Evolutionary conservation across 2,113 vertebrate species (phyloP).

Genomic region (Nymphicus hollandicus): DNA sequence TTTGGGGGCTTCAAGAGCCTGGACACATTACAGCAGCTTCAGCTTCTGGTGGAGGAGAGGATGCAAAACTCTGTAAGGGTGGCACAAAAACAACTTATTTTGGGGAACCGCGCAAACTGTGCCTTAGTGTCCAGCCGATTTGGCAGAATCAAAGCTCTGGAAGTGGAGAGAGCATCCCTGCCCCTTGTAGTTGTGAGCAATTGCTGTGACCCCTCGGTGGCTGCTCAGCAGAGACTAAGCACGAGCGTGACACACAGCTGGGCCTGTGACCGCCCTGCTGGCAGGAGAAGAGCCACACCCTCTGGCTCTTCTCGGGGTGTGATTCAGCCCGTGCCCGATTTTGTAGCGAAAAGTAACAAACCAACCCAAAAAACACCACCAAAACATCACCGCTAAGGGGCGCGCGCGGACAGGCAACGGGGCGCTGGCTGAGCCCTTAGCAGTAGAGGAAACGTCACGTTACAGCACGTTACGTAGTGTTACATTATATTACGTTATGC

Average conservation of each 20-base stretch:
- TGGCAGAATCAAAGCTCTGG: background rate
- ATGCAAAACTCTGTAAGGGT: rapidly evolving
- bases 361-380: background rate
- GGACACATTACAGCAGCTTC: rapidly evolving
- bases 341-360: background rate
- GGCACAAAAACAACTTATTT: rapidly evolving
- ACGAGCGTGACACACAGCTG: background rate
- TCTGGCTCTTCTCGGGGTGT: background rate
- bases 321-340: background rate
- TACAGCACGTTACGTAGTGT: no score
- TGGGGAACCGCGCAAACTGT: rapidly evolving
- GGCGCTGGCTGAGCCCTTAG: background rate
- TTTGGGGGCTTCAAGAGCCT: background rate
- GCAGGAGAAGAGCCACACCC: background rate
- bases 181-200: rapidly evolving
- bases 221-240: background rate
- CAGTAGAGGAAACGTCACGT: background rate
- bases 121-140: rapidly evolving
- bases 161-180: background rate
- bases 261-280: rapidly evolving
- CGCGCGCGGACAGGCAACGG: background rate
- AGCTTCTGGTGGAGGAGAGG: background rate
- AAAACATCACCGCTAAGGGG: background rate
- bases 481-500: background rate
- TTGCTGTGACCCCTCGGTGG: rapidly evolving